Evolutionary conservation across 2,888 invertebrate species (phyloP), one percentile per base, ranked within the genome.

Genomic region (Papilio gigon): DNA sequence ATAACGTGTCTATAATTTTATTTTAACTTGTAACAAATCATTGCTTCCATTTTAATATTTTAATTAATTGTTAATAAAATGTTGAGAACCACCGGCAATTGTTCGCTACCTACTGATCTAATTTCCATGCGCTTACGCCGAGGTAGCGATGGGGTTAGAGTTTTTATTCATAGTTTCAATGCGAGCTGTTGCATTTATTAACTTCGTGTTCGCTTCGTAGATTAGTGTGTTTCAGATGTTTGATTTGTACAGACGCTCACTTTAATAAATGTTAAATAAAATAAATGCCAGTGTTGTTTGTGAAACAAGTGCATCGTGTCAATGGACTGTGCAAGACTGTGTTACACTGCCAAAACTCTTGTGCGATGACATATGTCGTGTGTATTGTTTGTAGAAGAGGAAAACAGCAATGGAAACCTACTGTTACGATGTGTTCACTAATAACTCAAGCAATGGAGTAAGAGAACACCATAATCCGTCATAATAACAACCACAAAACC

Each of bases 91-190:
- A 14, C 74, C 72, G 66, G 72, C 69, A 62, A 72, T 71, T 75
- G 73, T 73, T 75, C 75, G 85, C 88, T 90, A 88, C 90, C 90
- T 89, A 90, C 89, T 92, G 92, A 91, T 92, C 92, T 92, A 91
- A 92, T 92, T 92, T 92, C 92, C 92, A 92, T 92, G 91, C 91
- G 90, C 80, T 72, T 76, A 82, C 90, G 90, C 86, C 80, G 81
- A 84, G 80, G 83, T 80, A 84, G 71, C 78, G 83, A 88, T 89
- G 85, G 90, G 92, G 88, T 90, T 88, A 86, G 80, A 80, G 65
- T 86, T 88, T 83, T 82, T 88, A 87, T 90, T 89, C 88, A 85
- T 81, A 87, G 84, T 87, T 84, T 84, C 87, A 86, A 89, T 85
- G 78, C 81, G 77, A 75, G 80, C 77, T 80, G 77, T 80, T 86